Conservation (phyloP, 1,140 invertebrate species). For the Campoletis sonorensis region DNA sequence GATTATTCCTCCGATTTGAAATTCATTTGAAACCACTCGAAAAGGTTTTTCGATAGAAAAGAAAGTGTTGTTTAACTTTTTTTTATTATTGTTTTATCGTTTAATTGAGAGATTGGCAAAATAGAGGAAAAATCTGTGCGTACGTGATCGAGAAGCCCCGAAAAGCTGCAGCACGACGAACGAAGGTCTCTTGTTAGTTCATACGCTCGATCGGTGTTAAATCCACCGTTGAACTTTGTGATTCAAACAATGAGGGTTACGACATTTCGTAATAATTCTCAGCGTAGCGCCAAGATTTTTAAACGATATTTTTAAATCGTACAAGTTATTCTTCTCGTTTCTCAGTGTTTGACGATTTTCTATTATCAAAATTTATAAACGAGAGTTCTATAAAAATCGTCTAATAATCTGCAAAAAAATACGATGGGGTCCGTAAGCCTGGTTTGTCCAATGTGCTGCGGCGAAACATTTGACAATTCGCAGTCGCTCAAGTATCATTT, state of each 20-base stretch:
- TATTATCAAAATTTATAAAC: neutral
- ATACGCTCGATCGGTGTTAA: neutral
- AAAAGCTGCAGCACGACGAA: no score
- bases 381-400: neutral
- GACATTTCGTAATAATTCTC: conserved; percentile 22
- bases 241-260: neutral
- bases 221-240: neutral
- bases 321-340: neutral
- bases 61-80: neutral
- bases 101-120: neutral
- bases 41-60: neutral
- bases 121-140: neutral
- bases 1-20: neutral
- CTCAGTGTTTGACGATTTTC: no score
- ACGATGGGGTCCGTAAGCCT: conserved; percentile 77
- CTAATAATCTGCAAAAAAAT: neutral
- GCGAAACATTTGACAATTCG: conserved; percentile 78
- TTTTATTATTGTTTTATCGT: neutral
- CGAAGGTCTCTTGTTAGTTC: neutral
- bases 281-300: neutral
- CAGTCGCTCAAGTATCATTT: conserved; percentile 80
- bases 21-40: neutral
- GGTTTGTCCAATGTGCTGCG: conserved; percentile 81
- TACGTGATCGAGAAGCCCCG: neutral
- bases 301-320: neutral